Evolutionary conservation across 2,797 vertebrate genomes (phyloP), one percentile per base, ranked within the genome.

Genomic region (Smutsia temminckii): DNA sequence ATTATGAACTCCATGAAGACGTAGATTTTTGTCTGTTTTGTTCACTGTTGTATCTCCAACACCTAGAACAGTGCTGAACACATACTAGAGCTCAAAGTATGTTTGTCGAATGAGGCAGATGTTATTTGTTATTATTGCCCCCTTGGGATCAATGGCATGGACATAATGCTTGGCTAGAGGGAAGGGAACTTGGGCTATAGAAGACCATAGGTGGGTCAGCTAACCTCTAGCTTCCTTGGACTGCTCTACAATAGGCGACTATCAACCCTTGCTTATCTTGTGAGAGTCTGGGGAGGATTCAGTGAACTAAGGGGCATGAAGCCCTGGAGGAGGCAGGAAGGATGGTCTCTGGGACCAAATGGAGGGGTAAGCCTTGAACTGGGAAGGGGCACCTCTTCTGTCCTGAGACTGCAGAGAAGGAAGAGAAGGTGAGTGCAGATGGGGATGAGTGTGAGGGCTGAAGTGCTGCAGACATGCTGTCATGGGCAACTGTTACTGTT

Each of bases 261-360:
- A 23, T 9, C 9, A 32, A 10, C 37, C 4, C 12, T 27, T 42
- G 12, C 59, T 42, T 40, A 14, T 17, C 21, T 14, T 2, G 0
- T 18, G 11, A 49, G 21, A 21, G 21, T 61, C 21, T 63, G 66
- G 57, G 71, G 49, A 72, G 6, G 72, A 42, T 16, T 77, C 49
- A 66, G 71, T 37, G 71, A 51, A 20, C 29, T 34, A 13, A 40
- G n/a, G 68, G 29, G 23, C n/a, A 20, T 6, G 46, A 37, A 37
- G 37, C 23, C 25, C 49, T 37, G 17, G 25, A 66, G 49, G 59
- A 49, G 10, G 20, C 25, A 72, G 72, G 29, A 59, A 53, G n/a
- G 51, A 46, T 23, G 51, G 40, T 69, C 21, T 85, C 12, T 2
- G 32, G 64, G 59, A 40, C 29, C 12, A 55, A 32, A 59, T 23